These are phyloP conservation scores for Leptosomus discolor DNA, from an alignment of 2,113 vertebrate species.

Conservation along the genomic window DNA sequence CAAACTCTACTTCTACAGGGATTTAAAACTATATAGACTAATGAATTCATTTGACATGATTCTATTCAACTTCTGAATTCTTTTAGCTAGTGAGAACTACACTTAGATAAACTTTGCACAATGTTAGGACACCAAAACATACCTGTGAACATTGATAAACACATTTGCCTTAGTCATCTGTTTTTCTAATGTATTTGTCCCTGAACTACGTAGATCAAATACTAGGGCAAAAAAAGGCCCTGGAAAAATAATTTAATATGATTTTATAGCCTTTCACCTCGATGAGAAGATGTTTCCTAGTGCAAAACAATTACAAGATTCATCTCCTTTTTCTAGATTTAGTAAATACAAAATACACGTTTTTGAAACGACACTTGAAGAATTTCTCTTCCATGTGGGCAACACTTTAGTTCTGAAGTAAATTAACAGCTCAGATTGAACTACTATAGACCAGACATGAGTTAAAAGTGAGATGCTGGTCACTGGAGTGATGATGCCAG, in stretches of 20 bases:
- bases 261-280: not conserved
- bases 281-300: not conserved
- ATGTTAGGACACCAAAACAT: not conserved
- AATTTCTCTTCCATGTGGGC: not conserved
- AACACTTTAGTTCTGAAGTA: conserved; percentile 15
- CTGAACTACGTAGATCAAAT: not conserved
- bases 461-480: not conserved
- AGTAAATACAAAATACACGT: not conserved
- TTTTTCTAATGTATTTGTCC: not conserved
- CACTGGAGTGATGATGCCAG: not conserved
- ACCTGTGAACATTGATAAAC: not conserved
- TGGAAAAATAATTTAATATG: not conserved
- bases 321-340: not conserved
- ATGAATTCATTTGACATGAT: not conserved
- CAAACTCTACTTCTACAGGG: not conserved
- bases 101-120: not conserved
- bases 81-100: not conserved
- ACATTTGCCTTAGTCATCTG: not conserved
- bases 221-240: not conserved
- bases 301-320: not conserved
- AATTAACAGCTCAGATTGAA: conserved; percentile 43
- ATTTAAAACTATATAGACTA: not conserved
- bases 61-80: not conserved
- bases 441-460: not conserved
- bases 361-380: not conserved